Base-by-base conservation (phyloP, 92 coral and sea anemone genomes). In the Anthopleura xanthogrammica region DNA sequence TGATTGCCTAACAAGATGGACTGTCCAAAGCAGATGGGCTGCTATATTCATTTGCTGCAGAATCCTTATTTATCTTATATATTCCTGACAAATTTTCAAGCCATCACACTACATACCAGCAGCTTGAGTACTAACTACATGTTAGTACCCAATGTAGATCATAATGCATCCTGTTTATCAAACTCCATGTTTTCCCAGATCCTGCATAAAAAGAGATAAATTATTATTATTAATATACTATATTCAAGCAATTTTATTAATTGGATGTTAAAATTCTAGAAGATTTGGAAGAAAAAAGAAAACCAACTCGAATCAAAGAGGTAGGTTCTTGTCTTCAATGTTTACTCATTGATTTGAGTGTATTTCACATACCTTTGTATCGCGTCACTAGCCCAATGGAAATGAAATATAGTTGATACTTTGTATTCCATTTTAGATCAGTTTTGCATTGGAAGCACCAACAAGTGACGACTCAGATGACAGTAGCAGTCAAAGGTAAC, bases 361-460 rank as follows among this genome's bases (percentile, higher is more conserved):
- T 6, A 60, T 14, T 46, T 46, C 7, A 46, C 50, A 5, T 5
- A 5, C 17, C 17, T 62, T 5, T 62, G 36, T 62, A 54, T 62
- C 3, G 36, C 3, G 70, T 11, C 20, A 19, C 65, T 14, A 60
- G 24, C 22, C 52, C 82, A 79, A 20, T 2, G 57, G 6, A n/a
- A 57, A 1, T 29, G 0, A 78, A 55, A 5, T 7, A 0, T 2
- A 78, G 1, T 1, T 54, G 17, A 62, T 7, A 78, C n/a, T 65
- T 36, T 13, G 20, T 20, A 19, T 64, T n/a, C 4, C 16, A 1
- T 36, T 68, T 43, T 77, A 90, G 93, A 90, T 90, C 3, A 90
- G 88, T 57, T 90, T 90, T 90, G 93, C 93, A 22, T 78, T 87
- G 39, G 93, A 90, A n/a, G 74, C 79, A 48, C 88, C 86, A 77